Percentiles rank a stretch among this genome's conserved stretches.
These are phyloP conservation scores for Herminia tarsipennalis DNA, from an alignment of 2,888 invertebrate species.

Conservation along the genomic window DNA sequence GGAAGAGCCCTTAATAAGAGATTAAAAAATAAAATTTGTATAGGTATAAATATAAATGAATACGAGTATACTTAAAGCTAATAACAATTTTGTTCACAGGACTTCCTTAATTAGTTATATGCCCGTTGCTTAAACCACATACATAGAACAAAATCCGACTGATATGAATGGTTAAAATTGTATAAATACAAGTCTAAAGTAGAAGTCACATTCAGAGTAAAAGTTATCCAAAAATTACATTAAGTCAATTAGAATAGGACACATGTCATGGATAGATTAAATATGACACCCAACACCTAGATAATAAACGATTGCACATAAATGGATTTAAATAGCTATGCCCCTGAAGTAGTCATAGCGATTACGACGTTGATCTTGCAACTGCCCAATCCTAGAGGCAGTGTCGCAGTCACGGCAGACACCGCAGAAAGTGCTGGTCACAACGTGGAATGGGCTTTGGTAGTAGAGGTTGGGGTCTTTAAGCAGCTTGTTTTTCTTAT, in stretches of 20 bases:
- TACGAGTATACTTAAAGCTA: neutral
- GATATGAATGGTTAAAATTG: too few relatives aligned
- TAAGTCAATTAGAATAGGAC: neutral
- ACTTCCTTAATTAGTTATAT: too few relatives aligned
- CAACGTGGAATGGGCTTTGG: constrained; percentile 89
- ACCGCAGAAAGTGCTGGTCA: constrained; percentile 89
- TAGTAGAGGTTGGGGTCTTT: constrained; percentile 86
- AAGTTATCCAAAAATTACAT: constrained; percentile 3
- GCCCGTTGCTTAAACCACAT: too few relatives aligned
- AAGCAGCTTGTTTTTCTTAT: constrained; percentile 87
- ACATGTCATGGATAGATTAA: constrained; percentile 5
- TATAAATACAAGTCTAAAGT: too few relatives aligned
- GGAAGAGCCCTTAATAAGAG: neutral
- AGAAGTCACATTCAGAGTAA: neutral
- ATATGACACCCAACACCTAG: constrained; percentile 23
- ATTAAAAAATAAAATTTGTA: neutral
- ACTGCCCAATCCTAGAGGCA: constrained; percentile 86
- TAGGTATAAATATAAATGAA: neutral
- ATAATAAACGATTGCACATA: neutral
- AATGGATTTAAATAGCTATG: constrained; percentile 52
- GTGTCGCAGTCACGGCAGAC: constrained; percentile 87
- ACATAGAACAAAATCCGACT: too few relatives aligned
- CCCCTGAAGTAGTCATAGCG: constrained; percentile 73
- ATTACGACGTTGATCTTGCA: constrained; percentile 86
- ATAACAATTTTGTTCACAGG: neutral